These are phyloP conservation scores for Craniophora ligustri DNA, from an alignment of 2,888 invertebrate genomes.

Conservation along the genomic window DNA sequence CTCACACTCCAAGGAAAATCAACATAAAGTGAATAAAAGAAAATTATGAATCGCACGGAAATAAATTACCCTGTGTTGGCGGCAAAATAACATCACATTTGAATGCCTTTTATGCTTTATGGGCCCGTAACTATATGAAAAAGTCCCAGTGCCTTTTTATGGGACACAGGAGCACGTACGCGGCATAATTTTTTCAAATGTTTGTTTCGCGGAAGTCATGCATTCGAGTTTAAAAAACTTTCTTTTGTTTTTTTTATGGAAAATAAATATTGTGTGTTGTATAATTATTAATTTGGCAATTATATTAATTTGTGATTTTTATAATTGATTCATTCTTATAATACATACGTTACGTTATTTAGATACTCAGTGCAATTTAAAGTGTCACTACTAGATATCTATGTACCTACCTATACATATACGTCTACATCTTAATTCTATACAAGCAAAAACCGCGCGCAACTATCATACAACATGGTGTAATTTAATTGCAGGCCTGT, in stretches of 20 bases:
- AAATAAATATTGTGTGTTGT: no score
- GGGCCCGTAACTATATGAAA: conserved; percentile 86
- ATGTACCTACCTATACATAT: no score
- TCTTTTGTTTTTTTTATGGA: conserved; percentile 1
- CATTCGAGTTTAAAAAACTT: conserved; percentile 43
- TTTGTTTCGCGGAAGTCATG: conserved; percentile 63
- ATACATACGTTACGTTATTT: no score
- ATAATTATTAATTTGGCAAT: no score
- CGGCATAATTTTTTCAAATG: conserved; percentile 83
- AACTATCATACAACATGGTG: no score
- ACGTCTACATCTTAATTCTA: no score
- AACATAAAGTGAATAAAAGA: conserved; percentile 89
- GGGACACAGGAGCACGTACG: conserved; percentile 84
- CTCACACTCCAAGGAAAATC: conserved; percentile 87
- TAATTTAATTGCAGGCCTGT: no score
- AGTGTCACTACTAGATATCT: no score
- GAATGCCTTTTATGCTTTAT: conserved; percentile 89
- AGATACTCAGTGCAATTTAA: no score
- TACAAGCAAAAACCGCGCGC: no score
- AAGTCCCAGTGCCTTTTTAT: conserved; percentile 83
- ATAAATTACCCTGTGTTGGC: conserved; percentile 88
- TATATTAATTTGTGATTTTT: no score
- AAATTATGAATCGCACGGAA: conserved; percentile 88
- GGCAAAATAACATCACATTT: conserved; percentile 89
- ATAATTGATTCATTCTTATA: no score